Evolutionary conservation across 1,140 invertebrate species (phyloP).

Genomic region (Eufriesea mexicana): DNA sequence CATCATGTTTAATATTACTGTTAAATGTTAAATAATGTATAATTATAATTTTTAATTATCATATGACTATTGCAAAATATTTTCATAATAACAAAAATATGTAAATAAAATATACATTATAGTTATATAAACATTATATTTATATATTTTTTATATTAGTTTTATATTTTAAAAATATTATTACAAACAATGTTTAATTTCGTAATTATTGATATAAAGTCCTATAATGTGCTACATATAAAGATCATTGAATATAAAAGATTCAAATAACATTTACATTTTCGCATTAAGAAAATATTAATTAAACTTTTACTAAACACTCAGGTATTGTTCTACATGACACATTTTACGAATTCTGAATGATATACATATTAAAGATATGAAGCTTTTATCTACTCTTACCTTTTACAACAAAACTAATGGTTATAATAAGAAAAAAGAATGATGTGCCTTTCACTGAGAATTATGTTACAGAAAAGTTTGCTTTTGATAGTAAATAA

Average conservation of each 20-base stretch:
- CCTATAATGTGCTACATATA: not conserved
- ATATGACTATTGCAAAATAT: not conserved
- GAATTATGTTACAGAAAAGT: slow-evolving; percentile 30
- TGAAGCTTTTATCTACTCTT: not conserved
- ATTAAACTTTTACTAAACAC: not conserved
- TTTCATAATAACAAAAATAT: not conserved
- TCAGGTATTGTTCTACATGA: slow-evolving; percentile 9
- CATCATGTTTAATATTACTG: not conserved
- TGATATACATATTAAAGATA: not conserved
- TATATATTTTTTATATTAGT: too few species aligned
- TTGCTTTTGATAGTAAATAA: slow-evolving; percentile 60
- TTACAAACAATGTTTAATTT: not conserved
- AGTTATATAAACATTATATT: not conserved
- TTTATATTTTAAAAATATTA: not conserved
- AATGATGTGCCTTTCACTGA: slow-evolving; percentile 1
- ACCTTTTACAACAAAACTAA: slow-evolving; percentile 20
- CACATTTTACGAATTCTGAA: slow-evolving; percentile 13
- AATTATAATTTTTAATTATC: not conserved
- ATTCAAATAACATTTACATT: not conserved
- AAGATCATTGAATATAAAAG: not conserved
- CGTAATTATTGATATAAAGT: not conserved
- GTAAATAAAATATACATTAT: not conserved
- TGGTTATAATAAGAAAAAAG: not conserved
- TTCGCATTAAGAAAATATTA: not conserved
- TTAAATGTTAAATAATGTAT: not conserved